Base-by-base conservation (phyloP, 2,113 vertebrate genomes). In the Sebastes schlegelii region DNA sequence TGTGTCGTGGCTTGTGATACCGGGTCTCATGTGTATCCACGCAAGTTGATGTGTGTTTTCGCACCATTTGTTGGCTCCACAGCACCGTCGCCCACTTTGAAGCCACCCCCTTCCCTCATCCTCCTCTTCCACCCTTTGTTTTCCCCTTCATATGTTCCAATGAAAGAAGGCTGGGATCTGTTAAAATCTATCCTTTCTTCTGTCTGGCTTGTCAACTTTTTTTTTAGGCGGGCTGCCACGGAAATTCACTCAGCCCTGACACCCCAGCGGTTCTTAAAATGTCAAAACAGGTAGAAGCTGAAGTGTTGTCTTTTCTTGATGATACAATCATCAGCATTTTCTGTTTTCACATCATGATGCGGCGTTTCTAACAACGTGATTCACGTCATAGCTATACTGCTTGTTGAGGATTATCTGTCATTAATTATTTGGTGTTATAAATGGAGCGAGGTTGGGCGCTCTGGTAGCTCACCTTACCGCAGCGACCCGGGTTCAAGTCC, bases 181-280 rank as follows among this genome's bases (percentile, higher is more conserved):
- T 94, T 82, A 86, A 76, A 90, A 87, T 83, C 83, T 48, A 82
- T 80, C 76, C 79, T 86, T 86, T 90, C 85, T 89, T 88, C 82
- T 89, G 88, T 92, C 87, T 84, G 79, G 61, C 83, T 80, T 86
- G 87, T 92, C 91, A 84, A 71, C 85, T 83, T 82, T 80, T 70
- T 87, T 69, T 78, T 62, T 69, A 77, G 72, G 70, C 78, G 51
- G 80, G 84, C 80, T 89, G 80, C 89, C 80, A 77, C 16, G 55
- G 84, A 88, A 79, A 91, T 91, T 90, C 87, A 85, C 76, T 91
- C 86, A 90, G 77, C 83, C 82, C 82, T 74, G 88, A 89, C 82
- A 87, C 85, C 67, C 63, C 34, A 79, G 82, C 58, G 84, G 83
- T 86, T 89, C 73, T 82, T 67, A 49, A 86, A 85, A 88, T 90